These are phyloP conservation scores for Idaea straminata DNA, from an alignment of 2,888 invertebrate species.

Conservation along the genomic window DNA sequence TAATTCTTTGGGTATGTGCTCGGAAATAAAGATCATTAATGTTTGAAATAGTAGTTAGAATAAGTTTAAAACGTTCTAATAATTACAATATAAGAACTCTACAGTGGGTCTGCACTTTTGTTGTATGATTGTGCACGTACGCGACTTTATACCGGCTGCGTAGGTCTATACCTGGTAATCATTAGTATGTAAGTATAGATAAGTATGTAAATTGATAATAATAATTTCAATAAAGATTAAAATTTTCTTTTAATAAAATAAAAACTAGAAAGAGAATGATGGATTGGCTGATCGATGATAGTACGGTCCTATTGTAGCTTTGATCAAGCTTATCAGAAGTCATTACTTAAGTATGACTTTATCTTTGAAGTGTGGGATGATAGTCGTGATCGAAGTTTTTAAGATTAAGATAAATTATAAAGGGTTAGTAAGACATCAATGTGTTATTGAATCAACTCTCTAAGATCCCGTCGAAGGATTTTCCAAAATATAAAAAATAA, in stretches of 20 bases:
- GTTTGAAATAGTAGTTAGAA: too few relatives aligned
- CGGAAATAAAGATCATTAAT: too few relatives aligned
- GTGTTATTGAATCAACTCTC: not conserved
- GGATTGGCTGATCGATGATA: not conserved
- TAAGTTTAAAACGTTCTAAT: too few relatives aligned
- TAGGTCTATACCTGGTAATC: too few relatives aligned
- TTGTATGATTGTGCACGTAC: too few relatives aligned
- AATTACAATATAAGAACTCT: too few relatives aligned
- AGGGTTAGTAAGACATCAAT: not conserved
- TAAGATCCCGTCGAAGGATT: not conserved
- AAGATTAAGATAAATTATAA: not conserved
- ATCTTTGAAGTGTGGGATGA: not conserved
- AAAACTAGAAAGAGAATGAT: not conserved
- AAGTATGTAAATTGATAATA: not conserved
- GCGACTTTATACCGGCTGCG: too few relatives aligned
- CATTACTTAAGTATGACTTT: constrained; percentile 16
- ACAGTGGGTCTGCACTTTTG: too few relatives aligned
- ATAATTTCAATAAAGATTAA: not conserved
- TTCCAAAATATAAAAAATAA: not conserved
- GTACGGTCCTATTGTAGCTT: not conserved
- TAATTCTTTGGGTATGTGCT: too few relatives aligned
- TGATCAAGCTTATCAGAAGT: not conserved
- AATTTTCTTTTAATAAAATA: not conserved
- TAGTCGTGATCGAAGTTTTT: not conserved
- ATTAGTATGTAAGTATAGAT: not conserved